Evolutionary conservation across 2,113 vertebrate species (phyloP), one percentile per base, ranked within the genome.

Genomic region (Dunckerocampus dactyliophorus): DNA sequence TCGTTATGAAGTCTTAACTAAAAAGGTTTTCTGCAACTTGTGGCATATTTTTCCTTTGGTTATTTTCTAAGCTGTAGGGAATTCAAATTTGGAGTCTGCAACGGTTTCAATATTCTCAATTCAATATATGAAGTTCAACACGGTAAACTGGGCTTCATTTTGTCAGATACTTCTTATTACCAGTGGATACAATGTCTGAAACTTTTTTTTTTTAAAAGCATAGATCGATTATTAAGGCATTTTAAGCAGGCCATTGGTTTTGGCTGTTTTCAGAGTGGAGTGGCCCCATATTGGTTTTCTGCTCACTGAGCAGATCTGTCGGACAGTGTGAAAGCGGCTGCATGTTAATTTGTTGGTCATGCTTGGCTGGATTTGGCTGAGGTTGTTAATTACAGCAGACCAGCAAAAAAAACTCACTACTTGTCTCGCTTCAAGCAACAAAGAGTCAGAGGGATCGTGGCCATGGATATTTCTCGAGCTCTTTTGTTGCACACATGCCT

Each of bases 341-440:
- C 84, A 83, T 85, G 76, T 86, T 88, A 77, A 83, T 83, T 84
- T 79, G 66, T 68, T 64, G 66, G 75, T 89, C 79, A 84, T 83
- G 84, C 82, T 75, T 87, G 85, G 84, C 71, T 88, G 82, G 65
- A 83, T 85, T 74, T 86, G 83, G 78, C 80, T 80, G 77, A 74
- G 74, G 80, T 83, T 83, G 85, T 86, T 90, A 84, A 90, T 90
- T 90, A 85, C 76, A 76, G 72, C 66, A 82, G 77, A 72, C 72
- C 72, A 69, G 63, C 58, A 61, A 71, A 87, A 77, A 89, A 77
- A 89, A 34, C 65, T 72, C 81, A 49, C 63, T 62, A 62, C 49
- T 74, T 70, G 65, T 57, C 72, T 81, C 59, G 56, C 52, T 64
- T 55, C 76, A 73, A 62, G 58, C 64, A 67, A 37, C 17, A 11